Evolutionary conservation across 2,113 vertebrate genomes (phyloP), one percentile per base, ranked within the genome.

Genomic region (Colistium nudipinnis): DNA sequence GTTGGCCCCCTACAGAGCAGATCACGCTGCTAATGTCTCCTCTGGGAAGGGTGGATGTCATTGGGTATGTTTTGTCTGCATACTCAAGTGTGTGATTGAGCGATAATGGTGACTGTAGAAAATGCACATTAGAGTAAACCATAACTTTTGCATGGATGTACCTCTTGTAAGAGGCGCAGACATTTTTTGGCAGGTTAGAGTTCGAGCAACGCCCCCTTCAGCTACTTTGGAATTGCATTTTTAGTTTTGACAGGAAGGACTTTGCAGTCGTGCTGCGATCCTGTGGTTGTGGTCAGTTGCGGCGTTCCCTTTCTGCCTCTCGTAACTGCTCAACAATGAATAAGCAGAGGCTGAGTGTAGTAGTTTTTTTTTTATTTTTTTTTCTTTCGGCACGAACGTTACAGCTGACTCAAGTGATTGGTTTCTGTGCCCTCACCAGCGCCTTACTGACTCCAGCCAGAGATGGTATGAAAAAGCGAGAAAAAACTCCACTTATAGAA

Each of bases 201-300:
- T 73, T 63, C 36, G 61, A 64, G 52, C 81, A 83, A 85, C 66
- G 69, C 82, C 74, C 48, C 67, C 74, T 53, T 67, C 51, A 38
- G 59, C 65, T 72, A 35, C 64, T 76, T 57, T 67, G 65, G 70
- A 85, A 80, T 76, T 68, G 41, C 33, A 7, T 3, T 61, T 85
- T 79, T 13, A 71, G 62, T 82, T 81, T 76, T 80, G 62, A 84
- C 77, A 70, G 76, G 73, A 75, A 53, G 22, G 47, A 39, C 67
- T 82, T 63, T 35, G 68, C 66, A 73, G 72, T 78, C 72, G 8
- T 70, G 61, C 22, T 66, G 31, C 62, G 70, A 83, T 87, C 82
- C 78, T 87, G 87, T 71, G 87, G 87, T 80, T 83, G 82, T 70
- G 75, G 77, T 75, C 62, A 70, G 55, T 48, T 69, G 67, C 66